Evolutionary conservation across 2,888 invertebrate genomes (phyloP).

Genomic region (Acanthosepion lycidas): DNA sequence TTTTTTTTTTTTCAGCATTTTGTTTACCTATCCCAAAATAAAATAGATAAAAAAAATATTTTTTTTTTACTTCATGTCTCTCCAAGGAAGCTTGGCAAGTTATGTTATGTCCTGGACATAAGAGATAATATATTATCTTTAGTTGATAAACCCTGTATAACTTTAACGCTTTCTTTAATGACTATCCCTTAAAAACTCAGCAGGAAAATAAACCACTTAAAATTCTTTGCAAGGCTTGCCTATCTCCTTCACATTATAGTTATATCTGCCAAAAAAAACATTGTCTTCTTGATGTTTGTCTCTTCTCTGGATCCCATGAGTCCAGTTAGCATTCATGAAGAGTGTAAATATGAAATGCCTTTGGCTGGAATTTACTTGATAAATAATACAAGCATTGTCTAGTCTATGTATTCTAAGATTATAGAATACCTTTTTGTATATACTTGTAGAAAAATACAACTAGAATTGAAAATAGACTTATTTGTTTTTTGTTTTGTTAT

Average conservation of each 20-base stretch:
- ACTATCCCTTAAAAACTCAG: background rate
- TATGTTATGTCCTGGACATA: background rate
- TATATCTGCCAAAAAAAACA: background rate
- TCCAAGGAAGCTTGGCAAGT: background rate
- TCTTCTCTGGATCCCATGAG: background rate
- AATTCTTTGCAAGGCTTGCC: background rate
- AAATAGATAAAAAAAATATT: no score
- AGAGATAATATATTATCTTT: background rate
- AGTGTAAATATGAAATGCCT: no score
- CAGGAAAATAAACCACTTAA: background rate
- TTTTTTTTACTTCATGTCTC: background rate
- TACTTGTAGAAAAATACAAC: no score
- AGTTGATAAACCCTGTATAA: background rate
- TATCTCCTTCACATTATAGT: background rate
- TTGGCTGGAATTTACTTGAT: no score
- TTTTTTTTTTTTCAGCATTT: background rate
- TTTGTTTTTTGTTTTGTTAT: no score
- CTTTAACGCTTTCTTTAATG: background rate
- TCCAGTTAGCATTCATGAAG: no score
- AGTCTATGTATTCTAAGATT: no score
- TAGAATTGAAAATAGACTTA: no score
- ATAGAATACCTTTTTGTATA: no score
- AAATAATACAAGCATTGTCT: no score
- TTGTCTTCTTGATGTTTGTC: background rate
- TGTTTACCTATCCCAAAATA: background rate